Evolutionary conservation across 2,888 invertebrate species (phyloP).

Genomic region (Abscondita cerata): DNA sequence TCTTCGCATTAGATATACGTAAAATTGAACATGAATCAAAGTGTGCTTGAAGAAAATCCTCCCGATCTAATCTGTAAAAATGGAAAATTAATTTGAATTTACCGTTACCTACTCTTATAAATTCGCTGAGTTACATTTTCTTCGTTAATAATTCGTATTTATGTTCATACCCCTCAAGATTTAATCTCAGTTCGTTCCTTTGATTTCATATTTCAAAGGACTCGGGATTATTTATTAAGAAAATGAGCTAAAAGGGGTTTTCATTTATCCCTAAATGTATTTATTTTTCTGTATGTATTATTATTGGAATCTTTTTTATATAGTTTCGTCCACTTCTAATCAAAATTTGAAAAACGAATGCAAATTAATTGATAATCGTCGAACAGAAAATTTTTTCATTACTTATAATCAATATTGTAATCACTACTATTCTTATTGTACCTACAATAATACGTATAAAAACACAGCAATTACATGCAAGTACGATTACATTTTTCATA

Average conservation of each 20-base stretch:
- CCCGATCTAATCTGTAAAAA: slow-evolving; percentile 35
- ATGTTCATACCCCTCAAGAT: slow-evolving; percentile 34
- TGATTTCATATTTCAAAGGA: slow-evolving; percentile 35
- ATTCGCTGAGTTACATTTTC: slow-evolving; percentile 41
- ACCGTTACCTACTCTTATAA: slow-evolving; percentile 36
- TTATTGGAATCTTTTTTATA: background rate
- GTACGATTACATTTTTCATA: no score
- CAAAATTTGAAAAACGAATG: no score
- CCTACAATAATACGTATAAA: background rate
- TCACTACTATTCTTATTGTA: background rate
- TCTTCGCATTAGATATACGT: slow-evolving; percentile 22
- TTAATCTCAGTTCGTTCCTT: slow-evolving; percentile 36
- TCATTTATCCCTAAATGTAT: slow-evolving; percentile 12
- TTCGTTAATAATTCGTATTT: slow-evolving; percentile 40
- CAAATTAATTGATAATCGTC: no score
- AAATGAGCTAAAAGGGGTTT: slow-evolving; percentile 35
- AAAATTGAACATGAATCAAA: slow-evolving; percentile 28
- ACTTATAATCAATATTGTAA: background rate
- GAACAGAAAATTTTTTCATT: no score
- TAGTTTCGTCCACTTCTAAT: background rate
- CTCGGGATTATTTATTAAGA: slow-evolving; percentile 32
- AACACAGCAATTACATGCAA: background rate
- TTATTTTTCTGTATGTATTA: background rate
- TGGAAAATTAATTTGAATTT: slow-evolving; percentile 43
- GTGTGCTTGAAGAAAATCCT: slow-evolving; percentile 28